Base-by-base conservation (phyloP, 1,140 invertebrate species). In the Diabrotica virgifera region DNA sequence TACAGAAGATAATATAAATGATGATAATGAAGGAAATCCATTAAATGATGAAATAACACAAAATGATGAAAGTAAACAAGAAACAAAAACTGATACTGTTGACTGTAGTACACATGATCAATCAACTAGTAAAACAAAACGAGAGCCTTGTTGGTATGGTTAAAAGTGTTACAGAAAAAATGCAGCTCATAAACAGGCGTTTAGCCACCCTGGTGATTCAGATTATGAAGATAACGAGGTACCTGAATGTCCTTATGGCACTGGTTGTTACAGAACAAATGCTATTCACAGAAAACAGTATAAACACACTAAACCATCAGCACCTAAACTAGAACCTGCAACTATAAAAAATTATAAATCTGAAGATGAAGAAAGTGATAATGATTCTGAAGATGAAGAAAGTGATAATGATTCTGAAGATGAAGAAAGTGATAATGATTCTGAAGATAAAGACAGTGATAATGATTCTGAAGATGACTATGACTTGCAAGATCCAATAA, bases 191-290 rank as follows among this genome's bases (percentile, higher is more conserved):
- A 81, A 74, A 71, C 59, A 51, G 13, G 64, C 73, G 57, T 82
- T 74, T 52, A 80, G 79, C 71, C 82, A 84, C 74, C 78, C 79
- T 36, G 77, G 80, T 6, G 85, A 87, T 77, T 52, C 74, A 5
- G 85, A 85, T 71, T 86, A 82, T 67, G 73, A 80, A 8, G 38
- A 67, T 12, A 70, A 75, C 60, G 65, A 79, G 40, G 76, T 81
- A 57, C 79, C 82, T 6, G 75, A 82, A 65, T 85, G 85, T 75
- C 75, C 74, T 36, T 85, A 81, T 65, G 84, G 85, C 7, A 68
- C 73, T 10, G 56, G 64, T 7, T 85, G 84, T 71, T 84, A 84
- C 68, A 78, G 84, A 38, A 81, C 78, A 61, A 85, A 85, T 75
- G 72, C 75, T 10, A 72, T 81, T 11, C 84, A 85, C 62, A 79